Conservation (phyloP, 2,797 vertebrate genomes). For the Acanthiza pusilla region DNA sequence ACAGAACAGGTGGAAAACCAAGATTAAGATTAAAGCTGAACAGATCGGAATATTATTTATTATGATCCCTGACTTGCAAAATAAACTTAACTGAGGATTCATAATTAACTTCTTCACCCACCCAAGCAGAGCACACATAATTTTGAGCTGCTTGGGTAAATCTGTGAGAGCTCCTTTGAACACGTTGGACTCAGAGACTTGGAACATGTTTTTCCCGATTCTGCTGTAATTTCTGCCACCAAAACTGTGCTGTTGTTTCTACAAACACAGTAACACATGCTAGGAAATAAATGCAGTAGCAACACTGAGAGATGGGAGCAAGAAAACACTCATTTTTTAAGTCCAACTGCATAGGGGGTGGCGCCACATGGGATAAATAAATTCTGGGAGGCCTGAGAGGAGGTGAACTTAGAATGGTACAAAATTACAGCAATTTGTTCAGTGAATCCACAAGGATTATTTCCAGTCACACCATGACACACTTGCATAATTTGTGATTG, state of each 20-base stretch:
- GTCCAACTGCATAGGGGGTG: accelerated
- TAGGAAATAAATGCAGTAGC: background rate
- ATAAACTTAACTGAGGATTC: background rate
- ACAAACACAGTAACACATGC: background rate
- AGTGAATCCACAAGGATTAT: background rate
- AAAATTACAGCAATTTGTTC: background rate
- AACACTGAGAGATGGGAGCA: background rate
- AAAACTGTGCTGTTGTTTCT: background rate
- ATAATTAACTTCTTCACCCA: background rate
- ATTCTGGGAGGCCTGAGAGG: background rate
- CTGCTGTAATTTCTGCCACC: background rate
- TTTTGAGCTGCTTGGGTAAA: background rate
- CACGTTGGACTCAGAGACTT: background rate
- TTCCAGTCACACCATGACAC: background rate
- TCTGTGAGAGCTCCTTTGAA: background rate
- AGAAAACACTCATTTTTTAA: background rate
- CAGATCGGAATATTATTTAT: background rate
- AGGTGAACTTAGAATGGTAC: background rate
- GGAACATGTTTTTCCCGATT: background rate
- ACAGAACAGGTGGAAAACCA: background rate
- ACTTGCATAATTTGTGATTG: background rate
- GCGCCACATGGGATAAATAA: background rate
- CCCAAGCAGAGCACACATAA: background rate
- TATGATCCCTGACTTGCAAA: background rate
- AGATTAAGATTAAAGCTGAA: background rate